Evolutionary conservation across 2,113 vertebrate genomes (phyloP).

Genomic region (Mesembrinibis cayennensis): DNA sequence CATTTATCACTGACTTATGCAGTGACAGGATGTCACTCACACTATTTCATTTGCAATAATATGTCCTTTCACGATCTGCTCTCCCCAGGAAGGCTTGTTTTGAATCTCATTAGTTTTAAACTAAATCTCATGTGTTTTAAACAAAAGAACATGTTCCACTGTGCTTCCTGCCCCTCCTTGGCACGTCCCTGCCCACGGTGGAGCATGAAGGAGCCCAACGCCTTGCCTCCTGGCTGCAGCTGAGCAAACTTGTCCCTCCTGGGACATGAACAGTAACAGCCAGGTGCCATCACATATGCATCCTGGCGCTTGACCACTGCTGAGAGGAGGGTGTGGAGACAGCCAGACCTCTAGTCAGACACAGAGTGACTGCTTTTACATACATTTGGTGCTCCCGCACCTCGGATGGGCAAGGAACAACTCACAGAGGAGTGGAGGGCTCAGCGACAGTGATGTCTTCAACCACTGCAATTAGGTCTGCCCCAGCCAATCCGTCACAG

Average conservation of each 20-base stretch:
- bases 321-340: background rate
- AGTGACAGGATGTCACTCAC: background rate
- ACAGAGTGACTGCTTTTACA: background rate
- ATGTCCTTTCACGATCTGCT: background rate
- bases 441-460: background rate
- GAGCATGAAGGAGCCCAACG: accelerated
- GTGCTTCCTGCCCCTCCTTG: background rate
- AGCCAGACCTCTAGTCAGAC: background rate
- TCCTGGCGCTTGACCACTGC: accelerated
- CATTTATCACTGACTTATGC: background rate
- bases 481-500: background rate
- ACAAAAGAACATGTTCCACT: background rate
- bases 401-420: accelerated
- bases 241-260: background rate
- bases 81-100: background rate
- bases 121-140: background rate
- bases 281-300: background rate
- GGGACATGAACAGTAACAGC: accelerated
- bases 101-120: background rate
- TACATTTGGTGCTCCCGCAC: background rate
- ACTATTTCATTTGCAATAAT: background rate
- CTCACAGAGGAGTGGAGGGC: background rate
- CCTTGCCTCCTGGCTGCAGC: background rate
- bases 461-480: background rate
- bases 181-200: accelerated